phyloP scores from a whole-genome alignment of 2,888 invertebrate species.

The Panopea generosa region DNA sequence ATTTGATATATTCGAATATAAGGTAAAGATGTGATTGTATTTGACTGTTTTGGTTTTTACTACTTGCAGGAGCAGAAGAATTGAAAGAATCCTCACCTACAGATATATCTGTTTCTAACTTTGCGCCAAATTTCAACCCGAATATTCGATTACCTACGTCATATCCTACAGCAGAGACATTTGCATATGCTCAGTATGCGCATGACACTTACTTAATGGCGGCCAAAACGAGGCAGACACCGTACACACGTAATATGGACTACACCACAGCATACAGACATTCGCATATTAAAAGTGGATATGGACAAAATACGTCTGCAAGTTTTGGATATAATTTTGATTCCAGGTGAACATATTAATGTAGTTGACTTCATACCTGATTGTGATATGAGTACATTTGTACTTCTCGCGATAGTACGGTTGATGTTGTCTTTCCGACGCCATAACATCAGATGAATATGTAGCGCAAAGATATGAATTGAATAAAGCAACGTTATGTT shows the following conservation, averaged over 20 bases:
- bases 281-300: constrained; percentile 79
- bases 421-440: too few relatives aligned
- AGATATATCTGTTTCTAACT: constrained; percentile 56
- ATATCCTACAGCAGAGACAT: constrained; percentile 71
- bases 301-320: constrained; percentile 62
- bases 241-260: constrained; percentile 80
- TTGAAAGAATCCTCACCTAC: constrained; percentile 45
- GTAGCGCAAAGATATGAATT: too few relatives aligned
- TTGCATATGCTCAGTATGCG: constrained; percentile 76
- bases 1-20: too few relatives aligned
- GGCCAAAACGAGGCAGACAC: constrained; percentile 75
- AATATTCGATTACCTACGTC: constrained; percentile 65
- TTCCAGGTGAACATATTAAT: constrained; percentile 37
- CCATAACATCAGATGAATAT: too few relatives aligned
- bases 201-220: constrained; percentile 78
- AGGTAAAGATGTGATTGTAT: too few relatives aligned
- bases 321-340: constrained; percentile 62
- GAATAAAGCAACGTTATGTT: too few relatives aligned
- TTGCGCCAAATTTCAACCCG: constrained; percentile 62
- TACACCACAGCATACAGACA: constrained; percentile 78
- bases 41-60: too few relatives aligned
- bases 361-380: too few relatives aligned
- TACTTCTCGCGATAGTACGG: too few relatives aligned
- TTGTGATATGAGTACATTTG: too few relatives aligned
- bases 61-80: constrained; percentile 57